Percentiles rank a stretch among this genome's conserved stretches.
Conservation (phyloP, 2,888 invertebrate species). For the Enchytraeus crypticus region DNA sequence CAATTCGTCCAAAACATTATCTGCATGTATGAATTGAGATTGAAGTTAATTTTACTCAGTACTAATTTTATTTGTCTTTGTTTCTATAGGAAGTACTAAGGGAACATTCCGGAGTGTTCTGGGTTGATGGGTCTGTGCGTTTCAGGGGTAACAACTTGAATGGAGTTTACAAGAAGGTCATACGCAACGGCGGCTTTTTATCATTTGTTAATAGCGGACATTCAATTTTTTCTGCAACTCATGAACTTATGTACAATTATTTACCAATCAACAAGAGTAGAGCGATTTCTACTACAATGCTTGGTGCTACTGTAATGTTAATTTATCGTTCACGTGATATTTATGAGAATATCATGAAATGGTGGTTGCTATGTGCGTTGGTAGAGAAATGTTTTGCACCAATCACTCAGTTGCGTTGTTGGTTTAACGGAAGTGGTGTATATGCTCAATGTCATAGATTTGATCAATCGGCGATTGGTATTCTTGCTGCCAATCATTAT, state of each 20-base stretch:
- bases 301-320: constrained; percentile 33
- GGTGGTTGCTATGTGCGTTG: constrained; percentile 41
- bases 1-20: too few relatives aligned
- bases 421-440: constrained; percentile 10
- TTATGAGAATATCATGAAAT: constrained; percentile 37
- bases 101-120: constrained; percentile 11
- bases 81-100: constrained; percentile 17
- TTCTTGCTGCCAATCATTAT: too few relatives aligned
- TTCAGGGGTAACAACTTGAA: constrained; percentile 7
- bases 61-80: too few relatives aligned
- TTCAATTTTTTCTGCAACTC: constrained; percentile 34
- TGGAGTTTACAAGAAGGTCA: neutral
- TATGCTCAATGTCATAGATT: too few relatives aligned
- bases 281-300: constrained; percentile 32
- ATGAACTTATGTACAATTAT: constrained; percentile 40
- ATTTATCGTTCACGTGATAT: constrained; percentile 39
- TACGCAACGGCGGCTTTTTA: constrained; percentile 1
- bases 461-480: too few relatives aligned
- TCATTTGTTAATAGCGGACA: constrained; percentile 9
- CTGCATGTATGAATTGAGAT: too few relatives aligned
- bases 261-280: constrained; percentile 35
- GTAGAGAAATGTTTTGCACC: constrained; percentile 44
- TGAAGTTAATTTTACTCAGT: too few relatives aligned
- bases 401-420: constrained; percentile 29
- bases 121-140: constrained; percentile 19